Conservation (phyloP, 2,113 vertebrate species). For the Fregetta grallaria region DNA sequence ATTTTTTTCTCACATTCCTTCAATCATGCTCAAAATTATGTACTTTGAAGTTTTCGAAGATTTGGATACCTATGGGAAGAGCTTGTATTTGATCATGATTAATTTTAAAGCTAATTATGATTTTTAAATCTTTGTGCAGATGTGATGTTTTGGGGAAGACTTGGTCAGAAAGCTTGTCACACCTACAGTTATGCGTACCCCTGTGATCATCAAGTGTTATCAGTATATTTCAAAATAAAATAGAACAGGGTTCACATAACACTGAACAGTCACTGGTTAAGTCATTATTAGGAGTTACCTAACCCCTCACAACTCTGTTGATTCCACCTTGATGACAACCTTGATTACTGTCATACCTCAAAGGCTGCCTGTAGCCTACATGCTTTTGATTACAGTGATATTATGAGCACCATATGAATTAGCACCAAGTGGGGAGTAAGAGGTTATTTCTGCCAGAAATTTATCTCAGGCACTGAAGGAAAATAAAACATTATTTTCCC, state of each 20-base stretch:
- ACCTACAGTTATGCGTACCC: background rate
- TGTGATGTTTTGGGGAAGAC: background rate
- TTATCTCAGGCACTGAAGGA: background rate
- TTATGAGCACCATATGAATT: background rate
- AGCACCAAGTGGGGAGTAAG: background rate
- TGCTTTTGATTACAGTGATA: background rate
- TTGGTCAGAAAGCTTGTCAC: background rate
- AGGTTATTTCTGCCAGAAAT: background rate
- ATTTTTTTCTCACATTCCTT: background rate
- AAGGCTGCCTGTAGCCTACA: background rate
- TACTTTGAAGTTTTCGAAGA: background rate
- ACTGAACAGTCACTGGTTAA: background rate
- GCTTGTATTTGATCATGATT: background rate
- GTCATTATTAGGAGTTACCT: background rate
- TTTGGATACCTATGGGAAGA: background rate
- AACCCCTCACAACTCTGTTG: background rate
- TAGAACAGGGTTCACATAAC: background rate
- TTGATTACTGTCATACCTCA: background rate
- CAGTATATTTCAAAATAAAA: background rate
- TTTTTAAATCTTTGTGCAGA: background rate
- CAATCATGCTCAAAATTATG: background rate
- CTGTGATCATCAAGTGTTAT: background rate
- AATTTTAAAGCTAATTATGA: background rate
- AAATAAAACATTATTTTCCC: background rate
- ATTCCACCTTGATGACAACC: background rate